Percentiles rank a stretch among this genome's conserved stretches.
These are phyloP conservation scores for Notothenia rossii DNA, from an alignment of 2,113 vertebrate species.

Conservation along the genomic window DNA sequence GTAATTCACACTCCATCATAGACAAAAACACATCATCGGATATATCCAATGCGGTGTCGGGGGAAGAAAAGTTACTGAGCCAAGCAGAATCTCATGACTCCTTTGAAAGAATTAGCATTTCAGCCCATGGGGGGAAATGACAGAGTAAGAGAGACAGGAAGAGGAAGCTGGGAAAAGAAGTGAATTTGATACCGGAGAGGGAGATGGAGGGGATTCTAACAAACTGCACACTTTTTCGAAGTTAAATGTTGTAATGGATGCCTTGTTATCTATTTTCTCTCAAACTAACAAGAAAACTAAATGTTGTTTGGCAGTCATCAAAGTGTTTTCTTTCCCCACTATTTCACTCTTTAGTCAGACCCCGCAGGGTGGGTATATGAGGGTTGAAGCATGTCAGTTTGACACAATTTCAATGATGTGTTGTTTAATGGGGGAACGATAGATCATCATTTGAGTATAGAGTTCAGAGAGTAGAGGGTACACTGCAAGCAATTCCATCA, in stretches of 20 bases:
- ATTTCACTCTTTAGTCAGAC: constrained; percentile 28
- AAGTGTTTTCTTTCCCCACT: constrained; percentile 60
- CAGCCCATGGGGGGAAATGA: constrained; percentile 51
- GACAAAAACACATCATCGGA: constrained; percentile 60
- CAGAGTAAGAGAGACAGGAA: constrained; percentile 47
- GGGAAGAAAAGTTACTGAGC: constrained; percentile 66
- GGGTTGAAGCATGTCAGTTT: constrained; percentile 64
- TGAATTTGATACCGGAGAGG: constrained; percentile 32
- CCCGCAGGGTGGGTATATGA: constrained; percentile 25
- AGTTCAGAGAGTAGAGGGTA: constrained; percentile 38
- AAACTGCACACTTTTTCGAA: constrained; percentile 50
- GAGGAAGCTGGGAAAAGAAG: constrained; percentile 40
- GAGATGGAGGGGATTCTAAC: constrained; percentile 31
- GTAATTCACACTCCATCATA: constrained; percentile 63
- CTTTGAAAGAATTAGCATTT: constrained; percentile 81
- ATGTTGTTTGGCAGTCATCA: constrained; percentile 72
- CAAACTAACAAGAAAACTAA: constrained; percentile 68
- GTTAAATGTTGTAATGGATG: constrained; percentile 74
- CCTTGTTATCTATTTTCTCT: constrained; percentile 74
- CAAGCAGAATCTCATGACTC: constrained; percentile 77
- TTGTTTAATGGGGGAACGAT: constrained; percentile 59
- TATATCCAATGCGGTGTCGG: constrained; percentile 61
- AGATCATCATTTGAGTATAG: constrained; percentile 41
- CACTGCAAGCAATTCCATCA: constrained; percentile 41
- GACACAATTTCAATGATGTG: constrained; percentile 66